Evolutionary conservation across 2,113 vertebrate genomes (phyloP).

Genomic region (Dinomys branickii): DNA sequence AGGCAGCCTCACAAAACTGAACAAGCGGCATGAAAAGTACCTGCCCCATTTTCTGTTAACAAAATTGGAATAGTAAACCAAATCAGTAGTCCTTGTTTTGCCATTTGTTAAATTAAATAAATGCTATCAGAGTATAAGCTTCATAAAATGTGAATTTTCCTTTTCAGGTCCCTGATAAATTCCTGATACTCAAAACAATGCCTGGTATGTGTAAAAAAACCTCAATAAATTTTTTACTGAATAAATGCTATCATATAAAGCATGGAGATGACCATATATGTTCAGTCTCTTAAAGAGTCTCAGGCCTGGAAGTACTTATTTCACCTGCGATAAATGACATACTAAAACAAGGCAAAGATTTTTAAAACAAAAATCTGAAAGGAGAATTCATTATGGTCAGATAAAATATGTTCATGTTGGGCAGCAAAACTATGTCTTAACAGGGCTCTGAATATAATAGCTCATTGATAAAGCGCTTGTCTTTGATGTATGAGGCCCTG

Average conservation of each 20-base stretch:
- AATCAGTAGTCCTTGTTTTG: neutral
- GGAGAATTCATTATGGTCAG: neutral
- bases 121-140: neutral
- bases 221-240: neutral
- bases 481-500: neutral
- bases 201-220: neutral
- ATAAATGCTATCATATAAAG: neutral
- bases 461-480: neutral
- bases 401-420: neutral
- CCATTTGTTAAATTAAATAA: constrained; percentile 7
- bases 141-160: neutral
- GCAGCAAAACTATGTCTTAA: neutral
- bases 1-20: neutral
- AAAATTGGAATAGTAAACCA: constrained; percentile 29
- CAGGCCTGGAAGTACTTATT: neutral
- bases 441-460: neutral
- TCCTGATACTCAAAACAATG: neutral
- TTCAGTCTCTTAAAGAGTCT: neutral
- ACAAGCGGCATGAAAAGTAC: neutral
- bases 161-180: neutral
- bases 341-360: neutral
- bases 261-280: neutral
- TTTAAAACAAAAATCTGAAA: neutral
- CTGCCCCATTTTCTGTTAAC: neutral
- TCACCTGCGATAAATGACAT: neutral